A percentile compares a stretch with the other conserved stretches of the same genome.
These are phyloP conservation scores for Anoplophora glabripennis DNA, from an alignment of 1,140 invertebrate species.

Conservation along the genomic window DNA sequence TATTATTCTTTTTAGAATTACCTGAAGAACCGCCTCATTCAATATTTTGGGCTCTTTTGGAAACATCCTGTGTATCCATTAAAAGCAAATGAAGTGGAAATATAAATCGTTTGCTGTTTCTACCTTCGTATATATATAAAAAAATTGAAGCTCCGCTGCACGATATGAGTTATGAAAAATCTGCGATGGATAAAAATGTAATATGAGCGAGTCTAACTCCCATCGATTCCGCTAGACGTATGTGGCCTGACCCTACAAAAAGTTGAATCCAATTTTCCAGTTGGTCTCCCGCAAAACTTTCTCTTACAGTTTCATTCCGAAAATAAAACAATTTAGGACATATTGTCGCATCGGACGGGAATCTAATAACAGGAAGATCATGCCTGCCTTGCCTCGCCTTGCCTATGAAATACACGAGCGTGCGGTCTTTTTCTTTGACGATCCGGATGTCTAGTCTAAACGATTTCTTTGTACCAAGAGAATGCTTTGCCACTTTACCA, in stretches of 20 bases:
- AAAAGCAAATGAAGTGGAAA: too few species aligned
- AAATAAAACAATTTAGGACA: constrained; percentile 38
- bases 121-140: too few species aligned
- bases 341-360: constrained; percentile 23
- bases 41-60: too few species aligned
- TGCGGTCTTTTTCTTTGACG: neutral
- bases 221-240: constrained; percentile 1
- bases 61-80: too few species aligned
- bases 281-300: constrained; percentile 38
- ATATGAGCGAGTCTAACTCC: constrained; percentile 4
- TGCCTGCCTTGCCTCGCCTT: neutral
- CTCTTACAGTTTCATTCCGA: constrained; percentile 33
- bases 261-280: constrained; percentile 42
- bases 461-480: too few species aligned
- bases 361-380: too few species aligned
- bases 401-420: neutral
- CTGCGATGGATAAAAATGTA: constrained; percentile 8
- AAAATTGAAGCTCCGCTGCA: too few species aligned
- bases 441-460: neutral
- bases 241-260: constrained; percentile 25
- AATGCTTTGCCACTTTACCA: too few species aligned
- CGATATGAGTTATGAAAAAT: too few species aligned
- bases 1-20: too few species aligned
- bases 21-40: too few species aligned
- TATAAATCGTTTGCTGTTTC: too few species aligned